Conservation (phyloP, 53 echinoderm and acorn worm genomes). For the Holothuria scabra region DNA sequence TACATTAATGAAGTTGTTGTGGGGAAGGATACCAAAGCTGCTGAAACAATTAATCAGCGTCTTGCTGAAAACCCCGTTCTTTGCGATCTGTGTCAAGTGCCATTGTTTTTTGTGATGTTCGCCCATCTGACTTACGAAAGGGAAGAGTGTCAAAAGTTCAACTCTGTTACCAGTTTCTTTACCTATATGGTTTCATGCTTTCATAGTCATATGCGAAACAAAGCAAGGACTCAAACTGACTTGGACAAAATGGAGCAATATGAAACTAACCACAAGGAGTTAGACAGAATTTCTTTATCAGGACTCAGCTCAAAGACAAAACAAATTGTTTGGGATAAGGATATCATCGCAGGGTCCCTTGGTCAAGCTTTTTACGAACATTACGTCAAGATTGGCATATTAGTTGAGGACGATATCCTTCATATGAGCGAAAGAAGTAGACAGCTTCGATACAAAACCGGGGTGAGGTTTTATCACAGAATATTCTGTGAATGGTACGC, state of each 20-base stretch:
- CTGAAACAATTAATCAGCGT: neutral
- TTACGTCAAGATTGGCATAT: neutral
- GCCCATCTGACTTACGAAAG: conserved; percentile 9
- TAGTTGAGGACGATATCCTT: neutral
- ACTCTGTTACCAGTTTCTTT: neutral
- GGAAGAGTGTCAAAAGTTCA: neutral
- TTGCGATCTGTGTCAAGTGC: conserved; percentile 3
- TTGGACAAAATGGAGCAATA: neutral
- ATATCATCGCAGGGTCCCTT: neutral
- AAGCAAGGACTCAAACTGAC: neutral
- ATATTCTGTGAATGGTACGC: conserved; percentile 17
- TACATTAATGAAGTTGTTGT: neutral
- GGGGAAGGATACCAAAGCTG: neutral
- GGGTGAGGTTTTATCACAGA: conserved; percentile 6
- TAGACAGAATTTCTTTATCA: neutral
- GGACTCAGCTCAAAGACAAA: neutral
- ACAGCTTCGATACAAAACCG: neutral
- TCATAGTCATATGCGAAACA: neutral
- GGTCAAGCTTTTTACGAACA: neutral
- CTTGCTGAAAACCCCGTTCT: neutral
- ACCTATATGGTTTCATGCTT: conserved; percentile 16
- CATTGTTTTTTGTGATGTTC: conserved; percentile 18
- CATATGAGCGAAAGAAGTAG: neutral
- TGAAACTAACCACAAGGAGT: neutral
- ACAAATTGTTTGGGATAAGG: neutral